phyloP scores from a whole-genome alignment of 1,140 invertebrate species.

The Macrobrachium nipponense region DNA sequence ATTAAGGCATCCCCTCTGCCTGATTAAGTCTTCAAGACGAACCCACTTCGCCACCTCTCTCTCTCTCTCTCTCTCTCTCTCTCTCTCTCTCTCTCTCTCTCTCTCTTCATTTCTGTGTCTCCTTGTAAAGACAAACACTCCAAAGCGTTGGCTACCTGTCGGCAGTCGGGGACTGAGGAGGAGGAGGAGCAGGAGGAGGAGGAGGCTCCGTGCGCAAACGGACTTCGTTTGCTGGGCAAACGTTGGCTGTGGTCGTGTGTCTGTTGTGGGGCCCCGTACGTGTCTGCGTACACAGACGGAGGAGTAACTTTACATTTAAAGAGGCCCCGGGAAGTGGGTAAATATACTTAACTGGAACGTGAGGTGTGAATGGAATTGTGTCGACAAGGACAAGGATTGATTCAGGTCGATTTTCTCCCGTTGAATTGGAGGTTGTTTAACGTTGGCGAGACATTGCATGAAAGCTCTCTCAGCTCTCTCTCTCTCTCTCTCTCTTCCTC shows the following conservation, averaged over 20 bases:
- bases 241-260: neutral
- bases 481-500: too few relatives aligned
- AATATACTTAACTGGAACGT: too few relatives aligned
- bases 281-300: neutral
- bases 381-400: too few relatives aligned
- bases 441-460: too few relatives aligned
- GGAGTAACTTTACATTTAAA: neutral
- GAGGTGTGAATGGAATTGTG: too few relatives aligned
- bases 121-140: neutral
- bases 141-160: neutral
- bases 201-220: conserved; percentile 12
- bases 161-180: neutral
- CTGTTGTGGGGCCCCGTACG: neutral
- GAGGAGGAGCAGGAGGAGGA: neutral
- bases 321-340: too few relatives aligned
- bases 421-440: too few relatives aligned
- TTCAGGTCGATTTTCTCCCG: too few relatives aligned
- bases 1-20: neutral
- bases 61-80: neutral
- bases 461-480: too few relatives aligned
- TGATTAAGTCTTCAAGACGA: neutral
- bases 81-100: neutral
- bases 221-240: conserved; percentile 22
- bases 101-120: neutral
- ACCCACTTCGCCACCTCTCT: neutral